A percentile compares a stretch with the other conserved stretches of the same genome.
Conservation (phyloP, 2,113 vertebrate genomes). For the Psammodynastes pulverulentus region DNA sequence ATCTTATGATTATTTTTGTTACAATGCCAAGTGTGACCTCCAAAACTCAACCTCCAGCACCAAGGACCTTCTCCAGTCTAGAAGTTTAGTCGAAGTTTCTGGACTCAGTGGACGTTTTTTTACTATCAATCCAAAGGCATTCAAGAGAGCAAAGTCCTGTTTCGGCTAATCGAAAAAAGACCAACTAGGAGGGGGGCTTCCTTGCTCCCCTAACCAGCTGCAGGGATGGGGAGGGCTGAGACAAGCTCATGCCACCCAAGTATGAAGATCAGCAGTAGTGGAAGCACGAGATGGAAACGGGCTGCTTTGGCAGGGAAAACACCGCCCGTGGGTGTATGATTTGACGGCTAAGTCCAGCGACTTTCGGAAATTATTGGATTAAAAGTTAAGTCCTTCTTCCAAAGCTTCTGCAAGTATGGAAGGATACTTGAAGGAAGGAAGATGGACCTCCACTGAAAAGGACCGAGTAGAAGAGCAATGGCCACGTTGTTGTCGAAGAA, state of each 20-base stretch:
- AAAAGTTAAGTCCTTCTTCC: not conserved
- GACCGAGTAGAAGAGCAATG: not conserved
- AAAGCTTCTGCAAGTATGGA: constrained; percentile 44
- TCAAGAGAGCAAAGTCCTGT: constrained; percentile 33
- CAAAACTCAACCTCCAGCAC: constrained; percentile 57
- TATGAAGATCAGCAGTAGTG: constrained; percentile 16
- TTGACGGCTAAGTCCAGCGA: not conserved
- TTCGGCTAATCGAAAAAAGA: constrained; percentile 31
- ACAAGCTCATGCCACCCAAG: not conserved
- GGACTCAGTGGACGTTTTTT: constrained; percentile 24
- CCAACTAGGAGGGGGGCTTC: constrained; percentile 25
- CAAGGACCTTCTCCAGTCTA: constrained; percentile 27
- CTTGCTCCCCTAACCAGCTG: constrained; percentile 20
- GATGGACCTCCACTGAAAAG: not conserved
- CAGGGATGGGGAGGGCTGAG: not conserved
- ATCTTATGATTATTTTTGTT: constrained; percentile 52
- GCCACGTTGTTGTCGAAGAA: not conserved
- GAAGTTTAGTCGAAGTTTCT: not conserved
- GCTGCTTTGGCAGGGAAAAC: constrained; percentile 28
- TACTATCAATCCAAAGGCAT: too few species aligned
- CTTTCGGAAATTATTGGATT: constrained; percentile 7
- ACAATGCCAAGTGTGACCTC: constrained; percentile 54
- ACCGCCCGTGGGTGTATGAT: constrained; percentile 1
- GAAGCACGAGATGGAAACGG: constrained; percentile 19
- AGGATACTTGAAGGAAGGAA: not conserved